phyloP scores from a whole-genome alignment of 2,113 vertebrate species.

The Nanorana parkeri region DNA sequence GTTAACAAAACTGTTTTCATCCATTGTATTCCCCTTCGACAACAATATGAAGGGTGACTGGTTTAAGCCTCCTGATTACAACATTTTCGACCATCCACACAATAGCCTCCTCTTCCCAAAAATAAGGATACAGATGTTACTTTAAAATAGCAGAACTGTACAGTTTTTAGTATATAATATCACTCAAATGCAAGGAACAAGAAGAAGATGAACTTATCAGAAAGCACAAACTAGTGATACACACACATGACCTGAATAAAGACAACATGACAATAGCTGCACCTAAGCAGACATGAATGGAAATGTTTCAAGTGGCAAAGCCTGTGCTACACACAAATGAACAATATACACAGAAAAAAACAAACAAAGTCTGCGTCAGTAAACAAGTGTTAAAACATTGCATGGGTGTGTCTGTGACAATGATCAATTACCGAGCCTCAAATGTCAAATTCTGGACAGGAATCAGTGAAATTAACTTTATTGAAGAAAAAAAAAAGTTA shows the following conservation, averaged over 20 bases:
- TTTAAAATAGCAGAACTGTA: conserved; percentile 23
- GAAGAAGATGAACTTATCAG: conserved; percentile 12
- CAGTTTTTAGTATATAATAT: conserved; percentile 2
- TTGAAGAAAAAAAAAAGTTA: background rate
- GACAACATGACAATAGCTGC: conserved; percentile 15
- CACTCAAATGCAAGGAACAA: background rate
- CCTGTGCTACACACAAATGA: background rate
- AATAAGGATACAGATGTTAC: background rate
- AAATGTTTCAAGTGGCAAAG: conserved; percentile 48
- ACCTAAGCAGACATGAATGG: conserved; percentile 30
- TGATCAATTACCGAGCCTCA: background rate
- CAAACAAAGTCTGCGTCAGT: conserved; percentile 37
- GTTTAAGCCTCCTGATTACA: background rate
- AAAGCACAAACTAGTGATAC: conserved; percentile 36
- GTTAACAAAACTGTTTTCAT: background rate
- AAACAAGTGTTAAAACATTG: conserved; percentile 47
- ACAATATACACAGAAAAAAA: conserved; percentile 39
- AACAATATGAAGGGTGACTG: background rate
- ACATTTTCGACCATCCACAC: background rate
- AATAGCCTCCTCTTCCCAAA: background rate
- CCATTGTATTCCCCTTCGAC: background rate
- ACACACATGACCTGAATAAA: conserved; percentile 30
- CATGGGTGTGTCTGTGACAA: conserved; percentile 4
- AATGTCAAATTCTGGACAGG: background rate
- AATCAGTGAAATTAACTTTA: conserved; percentile 1